A percentile compares a stretch with the other conserved stretches of the same genome.
These are phyloP conservation scores for Pycnomerus fuliginosus DNA, from an alignment of 2,888 invertebrate species.

Conservation along the genomic window DNA sequence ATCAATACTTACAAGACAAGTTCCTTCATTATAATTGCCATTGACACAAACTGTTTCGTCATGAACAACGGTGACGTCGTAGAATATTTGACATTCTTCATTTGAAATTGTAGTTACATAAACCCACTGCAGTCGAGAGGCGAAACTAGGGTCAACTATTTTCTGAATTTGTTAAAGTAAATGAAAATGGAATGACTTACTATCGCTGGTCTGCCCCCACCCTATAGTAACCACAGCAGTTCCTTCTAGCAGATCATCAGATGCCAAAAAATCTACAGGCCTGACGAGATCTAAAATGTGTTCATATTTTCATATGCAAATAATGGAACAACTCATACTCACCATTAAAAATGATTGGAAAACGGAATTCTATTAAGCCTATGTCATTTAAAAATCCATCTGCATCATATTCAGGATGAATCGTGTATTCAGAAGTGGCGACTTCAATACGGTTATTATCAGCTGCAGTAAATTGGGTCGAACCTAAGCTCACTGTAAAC, in stretches of 20 bases:
- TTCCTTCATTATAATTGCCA: constrained; percentile 10
- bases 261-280: background rate
- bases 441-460: background rate
- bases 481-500: constrained; percentile 3
- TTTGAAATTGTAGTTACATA: background rate
- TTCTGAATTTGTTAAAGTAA: background rate
- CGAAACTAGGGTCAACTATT: constrained; percentile 3
- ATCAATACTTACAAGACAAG: constrained; percentile 1
- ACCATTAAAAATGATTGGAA: too few species aligned
- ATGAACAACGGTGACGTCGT: constrained; percentile 2
- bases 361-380: constrained; percentile 3
- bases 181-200: constrained; percentile 2
- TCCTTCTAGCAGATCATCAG: background rate
- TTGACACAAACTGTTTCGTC: constrained; percentile 7
- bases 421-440: constrained; percentile 1
- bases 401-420: constrained; percentile 7
- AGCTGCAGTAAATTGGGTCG: constrained; percentile 1
- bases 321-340: too few species aligned
- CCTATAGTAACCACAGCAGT: background rate
- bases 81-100: constrained; percentile 6
- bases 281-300: too few species aligned
- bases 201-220: constrained; percentile 1
- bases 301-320: too few species aligned
- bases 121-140: constrained; percentile 2
- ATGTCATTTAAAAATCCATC: constrained; percentile 4